phyloP scores from a whole-genome alignment of 2,888 invertebrate species.

The Agrilus mali region DNA sequence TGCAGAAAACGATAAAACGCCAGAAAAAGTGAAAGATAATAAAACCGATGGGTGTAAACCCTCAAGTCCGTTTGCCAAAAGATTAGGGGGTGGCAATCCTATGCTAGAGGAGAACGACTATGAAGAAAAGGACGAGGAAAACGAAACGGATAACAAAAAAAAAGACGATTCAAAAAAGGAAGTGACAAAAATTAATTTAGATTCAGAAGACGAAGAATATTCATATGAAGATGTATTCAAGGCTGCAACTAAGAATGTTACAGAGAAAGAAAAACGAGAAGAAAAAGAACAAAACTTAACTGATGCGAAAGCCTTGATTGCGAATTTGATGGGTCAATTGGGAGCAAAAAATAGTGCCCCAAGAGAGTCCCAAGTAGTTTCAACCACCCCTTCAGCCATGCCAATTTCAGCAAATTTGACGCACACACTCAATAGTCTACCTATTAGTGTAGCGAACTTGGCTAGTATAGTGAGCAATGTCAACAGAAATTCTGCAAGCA shows the following conservation, averaged over 20 bases:
- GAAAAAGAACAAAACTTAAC: slow-evolving; percentile 32
- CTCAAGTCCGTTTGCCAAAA: slow-evolving; percentile 38
- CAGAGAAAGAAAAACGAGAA: slow-evolving; percentile 42
- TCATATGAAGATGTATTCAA: slow-evolving; percentile 73
- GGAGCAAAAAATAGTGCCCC: slow-evolving; percentile 7
- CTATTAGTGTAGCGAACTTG: slow-evolving; percentile 22
- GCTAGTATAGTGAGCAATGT: slow-evolving; percentile 9
- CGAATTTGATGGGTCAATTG: slow-evolving; percentile 44
- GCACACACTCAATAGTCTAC: slow-evolving; percentile 15
- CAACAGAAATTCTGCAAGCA: no score
- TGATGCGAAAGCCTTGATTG: slow-evolving; percentile 49
- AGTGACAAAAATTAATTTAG: slow-evolving; percentile 33
- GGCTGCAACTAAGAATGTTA: slow-evolving; percentile 61
- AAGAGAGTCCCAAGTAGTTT: not conserved
- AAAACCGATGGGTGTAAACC: slow-evolving; percentile 9
- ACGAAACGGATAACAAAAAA: slow-evolving; percentile 16
- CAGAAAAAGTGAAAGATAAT: slow-evolving; percentile 14
- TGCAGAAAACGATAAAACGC: slow-evolving; percentile 5
- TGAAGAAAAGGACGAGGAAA: slow-evolving; percentile 5
- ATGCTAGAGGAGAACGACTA: slow-evolving; percentile 21
- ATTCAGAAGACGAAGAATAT: slow-evolving; percentile 68
- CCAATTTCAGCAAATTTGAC: slow-evolving; percentile 18
- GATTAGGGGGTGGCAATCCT: slow-evolving; percentile 35
- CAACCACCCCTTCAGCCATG: slow-evolving; percentile 7
- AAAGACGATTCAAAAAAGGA: slow-evolving; percentile 20